Conservation (phyloP, 1,140 invertebrate species). For the Leptopilina clavipes region DNA sequence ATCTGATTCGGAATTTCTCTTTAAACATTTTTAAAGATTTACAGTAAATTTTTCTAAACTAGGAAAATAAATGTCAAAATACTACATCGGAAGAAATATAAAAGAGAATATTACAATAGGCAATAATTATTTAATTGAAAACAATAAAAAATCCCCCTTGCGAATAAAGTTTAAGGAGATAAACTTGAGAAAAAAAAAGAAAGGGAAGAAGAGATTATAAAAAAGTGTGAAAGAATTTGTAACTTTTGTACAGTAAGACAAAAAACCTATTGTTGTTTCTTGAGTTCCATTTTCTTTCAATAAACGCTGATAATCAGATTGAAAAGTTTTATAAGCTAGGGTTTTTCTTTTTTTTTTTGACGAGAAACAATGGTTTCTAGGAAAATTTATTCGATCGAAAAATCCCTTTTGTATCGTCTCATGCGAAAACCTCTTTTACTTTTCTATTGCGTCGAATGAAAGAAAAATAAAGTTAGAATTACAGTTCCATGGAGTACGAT, state of each 20-base stretch:
- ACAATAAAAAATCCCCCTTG: no score
- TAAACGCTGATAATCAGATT: constrained; percentile 53
- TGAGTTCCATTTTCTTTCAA: neutral
- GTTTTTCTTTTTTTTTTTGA: neutral
- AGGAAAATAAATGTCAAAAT: no score
- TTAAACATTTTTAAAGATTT: no score
- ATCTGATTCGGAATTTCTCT: no score
- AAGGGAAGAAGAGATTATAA: neutral
- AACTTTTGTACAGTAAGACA: neutral
- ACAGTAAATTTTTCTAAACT: no score
- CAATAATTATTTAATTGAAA: no score
- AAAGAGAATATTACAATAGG: no score
- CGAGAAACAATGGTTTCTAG: constrained; percentile 51
- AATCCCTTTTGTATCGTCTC: constrained; percentile 22
- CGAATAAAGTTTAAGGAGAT: no score
- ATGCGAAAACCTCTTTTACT: constrained; percentile 8
- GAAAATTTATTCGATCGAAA: constrained; percentile 40
- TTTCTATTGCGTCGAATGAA: constrained; percentile 15
- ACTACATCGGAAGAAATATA: no score
- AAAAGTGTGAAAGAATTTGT: neutral
- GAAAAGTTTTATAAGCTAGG: constrained; percentile 53
- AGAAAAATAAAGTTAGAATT: constrained; percentile 24
- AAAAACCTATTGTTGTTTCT: neutral
- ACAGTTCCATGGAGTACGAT: neutral
- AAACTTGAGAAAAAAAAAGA: no score